Conservation (phyloP, 2,888 invertebrate genomes). For the Corbicula japonica region DNA sequence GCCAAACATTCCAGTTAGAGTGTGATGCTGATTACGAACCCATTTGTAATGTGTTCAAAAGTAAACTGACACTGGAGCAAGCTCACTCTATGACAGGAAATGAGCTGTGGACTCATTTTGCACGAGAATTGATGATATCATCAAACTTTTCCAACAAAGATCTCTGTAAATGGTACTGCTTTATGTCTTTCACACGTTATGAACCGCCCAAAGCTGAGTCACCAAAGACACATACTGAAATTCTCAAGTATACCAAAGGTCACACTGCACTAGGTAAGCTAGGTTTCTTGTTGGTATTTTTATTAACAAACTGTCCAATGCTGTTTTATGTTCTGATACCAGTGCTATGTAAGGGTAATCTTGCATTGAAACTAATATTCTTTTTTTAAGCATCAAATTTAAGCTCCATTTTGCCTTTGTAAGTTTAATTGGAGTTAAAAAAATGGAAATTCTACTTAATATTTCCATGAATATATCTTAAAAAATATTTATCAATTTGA, state of each 20-base stretch:
- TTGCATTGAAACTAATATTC: too few species aligned
- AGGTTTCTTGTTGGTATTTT: too few species aligned
- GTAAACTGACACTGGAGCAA: constrained; percentile 90
- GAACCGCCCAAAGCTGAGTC: constrained; percentile 88
- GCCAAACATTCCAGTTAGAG: constrained; percentile 94
- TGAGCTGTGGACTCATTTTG: constrained; percentile 94
- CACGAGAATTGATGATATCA: constrained; percentile 93
- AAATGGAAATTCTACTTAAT: too few species aligned
- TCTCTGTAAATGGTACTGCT: constrained; percentile 93
- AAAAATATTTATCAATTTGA: too few species aligned
- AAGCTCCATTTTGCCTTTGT: too few species aligned
- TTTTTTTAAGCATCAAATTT: too few species aligned
- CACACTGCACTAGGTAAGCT: constrained; percentile 94
- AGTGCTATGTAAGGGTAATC: too few species aligned
- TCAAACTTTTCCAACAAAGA: constrained; percentile 87
- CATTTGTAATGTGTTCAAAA: constrained; percentile 92
- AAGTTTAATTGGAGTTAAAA: too few species aligned
- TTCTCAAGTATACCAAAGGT: constrained; percentile 88
- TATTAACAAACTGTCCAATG: too few species aligned
- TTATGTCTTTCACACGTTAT: constrained; percentile 95
- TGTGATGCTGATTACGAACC: constrained; percentile 88
- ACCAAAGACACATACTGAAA: constrained; percentile 86
- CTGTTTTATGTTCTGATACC: too few species aligned
- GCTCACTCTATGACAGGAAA: constrained; percentile 90
- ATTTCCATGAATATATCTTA: too few species aligned